phyloP scores from a whole-genome alignment of 2,113 vertebrate genomes.

The Entelurus aequoreus region DNA sequence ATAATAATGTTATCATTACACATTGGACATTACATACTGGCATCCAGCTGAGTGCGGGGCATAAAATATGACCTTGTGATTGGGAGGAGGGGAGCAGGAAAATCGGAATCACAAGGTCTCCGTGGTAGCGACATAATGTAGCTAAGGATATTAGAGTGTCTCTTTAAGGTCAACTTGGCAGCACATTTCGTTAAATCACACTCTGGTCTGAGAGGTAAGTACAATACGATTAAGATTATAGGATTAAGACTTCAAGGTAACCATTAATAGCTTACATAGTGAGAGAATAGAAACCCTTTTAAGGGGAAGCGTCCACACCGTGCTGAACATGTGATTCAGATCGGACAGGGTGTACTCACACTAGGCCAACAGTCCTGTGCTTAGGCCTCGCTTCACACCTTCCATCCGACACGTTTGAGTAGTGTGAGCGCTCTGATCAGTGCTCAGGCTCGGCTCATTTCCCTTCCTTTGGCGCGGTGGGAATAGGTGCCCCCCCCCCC shows the following conservation, averaged over 20 bases:
- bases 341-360: too few species aligned
- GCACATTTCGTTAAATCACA: background rate
- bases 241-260: conserved; percentile 1
- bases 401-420: too few species aligned
- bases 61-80: background rate
- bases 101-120: background rate
- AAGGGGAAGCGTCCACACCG: too few species aligned
- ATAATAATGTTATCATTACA: conserved; percentile 2
- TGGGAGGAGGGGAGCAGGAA: background rate
- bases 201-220: conserved; percentile 4
- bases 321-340: too few species aligned
- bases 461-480: too few species aligned
- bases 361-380: too few species aligned
- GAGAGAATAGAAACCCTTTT: too few species aligned
- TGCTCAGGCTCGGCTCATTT: too few species aligned
- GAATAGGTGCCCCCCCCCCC: too few species aligned
- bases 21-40: background rate
- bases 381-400: too few species aligned
- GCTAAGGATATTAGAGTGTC: background rate
- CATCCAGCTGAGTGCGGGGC: background rate
- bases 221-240: conserved; percentile 3
- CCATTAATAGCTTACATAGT: background rate
- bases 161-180: background rate
- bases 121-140: conserved; percentile 1
- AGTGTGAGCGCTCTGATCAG: too few species aligned